Conservation (phyloP, 1,140 invertebrate genomes). For the Lasioglossum baleicum region DNA sequence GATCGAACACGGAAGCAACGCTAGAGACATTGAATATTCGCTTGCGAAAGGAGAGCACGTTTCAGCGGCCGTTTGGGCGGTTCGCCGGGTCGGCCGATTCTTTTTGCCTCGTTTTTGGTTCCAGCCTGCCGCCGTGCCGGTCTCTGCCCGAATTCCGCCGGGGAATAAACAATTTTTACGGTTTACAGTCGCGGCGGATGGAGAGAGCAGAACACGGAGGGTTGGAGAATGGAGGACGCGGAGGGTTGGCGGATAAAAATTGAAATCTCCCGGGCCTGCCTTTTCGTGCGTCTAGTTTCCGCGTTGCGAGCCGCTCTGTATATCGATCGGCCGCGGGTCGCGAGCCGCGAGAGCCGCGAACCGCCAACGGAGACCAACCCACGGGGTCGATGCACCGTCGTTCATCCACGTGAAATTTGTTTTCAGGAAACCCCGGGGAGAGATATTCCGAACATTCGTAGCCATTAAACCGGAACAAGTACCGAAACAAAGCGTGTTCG, state of each 20-base stretch:
- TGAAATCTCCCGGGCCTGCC: constrained; percentile 56
- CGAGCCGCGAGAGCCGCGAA: no score
- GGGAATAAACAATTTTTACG: constrained; percentile 51
- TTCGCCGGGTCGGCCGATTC: neutral
- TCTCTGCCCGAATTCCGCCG: neutral
- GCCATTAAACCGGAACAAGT: constrained; percentile 35
- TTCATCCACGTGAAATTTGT: constrained; percentile 60
- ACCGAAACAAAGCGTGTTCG: constrained; percentile 47
- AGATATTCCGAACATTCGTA: constrained; percentile 59
- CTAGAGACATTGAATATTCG: no score
- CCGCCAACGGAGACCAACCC: neutral
- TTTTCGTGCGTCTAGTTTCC: constrained; percentile 43
- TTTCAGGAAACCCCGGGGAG: constrained; percentile 45
- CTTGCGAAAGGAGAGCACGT: no score
- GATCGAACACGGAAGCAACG: no score
- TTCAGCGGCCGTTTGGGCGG: no score
- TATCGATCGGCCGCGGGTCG: constrained; percentile 52
- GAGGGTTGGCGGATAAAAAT: constrained; percentile 43
- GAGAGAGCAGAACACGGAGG: neutral
- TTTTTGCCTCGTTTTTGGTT: neutral
- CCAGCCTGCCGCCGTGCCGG: no score
- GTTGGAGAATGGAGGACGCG: neutral
- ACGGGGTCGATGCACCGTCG: constrained; percentile 51
- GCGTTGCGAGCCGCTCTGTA: constrained; percentile 38
- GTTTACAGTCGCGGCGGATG: neutral